A percentile compares a stretch with the other conserved stretches of the same genome.
phyloP scores from a whole-genome alignment of 2,797 vertebrate species.

The Muraenolepis orangiensis region DNA sequence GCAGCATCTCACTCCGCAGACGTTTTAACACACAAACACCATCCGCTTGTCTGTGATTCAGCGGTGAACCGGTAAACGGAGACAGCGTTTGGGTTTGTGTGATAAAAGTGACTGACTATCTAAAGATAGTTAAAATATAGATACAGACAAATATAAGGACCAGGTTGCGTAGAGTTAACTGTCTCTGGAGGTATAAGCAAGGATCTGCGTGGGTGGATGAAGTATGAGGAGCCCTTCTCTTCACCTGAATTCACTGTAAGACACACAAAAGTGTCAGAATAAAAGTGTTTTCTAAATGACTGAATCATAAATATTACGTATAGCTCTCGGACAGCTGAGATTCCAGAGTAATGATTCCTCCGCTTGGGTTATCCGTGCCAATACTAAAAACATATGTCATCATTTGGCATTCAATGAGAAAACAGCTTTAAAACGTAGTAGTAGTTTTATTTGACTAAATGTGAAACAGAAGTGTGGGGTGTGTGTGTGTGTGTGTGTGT shows the following conservation, averaged over 20 bases:
- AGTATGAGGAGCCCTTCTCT: no score
- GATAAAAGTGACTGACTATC: background rate
- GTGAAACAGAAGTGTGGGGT: constrained; percentile 22
- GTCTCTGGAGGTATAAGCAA: no score
- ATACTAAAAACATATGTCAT: background rate
- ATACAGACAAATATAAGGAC: no score
- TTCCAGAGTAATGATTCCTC: no score
- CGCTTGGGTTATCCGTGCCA: background rate
- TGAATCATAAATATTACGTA: background rate
- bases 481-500: constrained; percentile 12
- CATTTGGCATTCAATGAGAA: background rate
- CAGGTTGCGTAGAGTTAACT: no score
- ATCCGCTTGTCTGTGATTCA: background rate
- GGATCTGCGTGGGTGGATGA: no score
- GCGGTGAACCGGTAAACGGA: background rate
- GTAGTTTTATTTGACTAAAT: constrained; percentile 43
- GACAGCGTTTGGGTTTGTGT: background rate
- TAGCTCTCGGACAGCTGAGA: background rate
- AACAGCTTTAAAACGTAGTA: background rate
- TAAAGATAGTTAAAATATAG: no score
- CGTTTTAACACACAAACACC: background rate
- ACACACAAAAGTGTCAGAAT: no score
- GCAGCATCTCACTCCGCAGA: background rate
- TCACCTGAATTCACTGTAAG: no score
- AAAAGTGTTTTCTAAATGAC: no score